These are phyloP conservation scores for Apodemia hepburni DNA, from an alignment of 2,888 invertebrate species.

Conservation along the genomic window DNA sequence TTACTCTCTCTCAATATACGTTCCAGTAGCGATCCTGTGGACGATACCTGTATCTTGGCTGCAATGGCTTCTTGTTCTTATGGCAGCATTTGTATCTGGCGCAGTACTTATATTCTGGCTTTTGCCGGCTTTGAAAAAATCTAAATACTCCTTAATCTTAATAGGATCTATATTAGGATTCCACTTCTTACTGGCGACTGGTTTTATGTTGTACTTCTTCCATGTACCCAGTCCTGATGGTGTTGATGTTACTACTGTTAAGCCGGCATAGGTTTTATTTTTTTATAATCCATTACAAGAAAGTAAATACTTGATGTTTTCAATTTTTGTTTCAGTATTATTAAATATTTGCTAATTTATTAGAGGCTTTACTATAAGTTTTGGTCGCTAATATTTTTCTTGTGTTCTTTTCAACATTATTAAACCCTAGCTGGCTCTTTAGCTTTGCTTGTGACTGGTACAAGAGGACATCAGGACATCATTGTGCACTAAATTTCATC, in stretches of 20 bases:
- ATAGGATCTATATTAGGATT: constrained; percentile 83
- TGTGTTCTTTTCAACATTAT: not conserved
- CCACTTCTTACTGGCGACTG: constrained; percentile 91
- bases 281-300: not conserved
- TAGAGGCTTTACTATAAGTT: too few species aligned
- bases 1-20: constrained; percentile 95
- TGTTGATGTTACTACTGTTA: constrained; percentile 21
- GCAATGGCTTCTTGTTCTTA: constrained; percentile 92
- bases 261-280: constrained; percentile 14
- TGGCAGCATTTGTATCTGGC: constrained; percentile 92
- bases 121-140: constrained; percentile 85
- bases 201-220: constrained; percentile 93
- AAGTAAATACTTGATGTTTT: not conserved
- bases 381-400: too few species aligned
- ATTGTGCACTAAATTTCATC: too few species aligned
- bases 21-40: constrained; percentile 96
- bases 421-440: too few species aligned
- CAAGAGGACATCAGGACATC: too few species aligned
- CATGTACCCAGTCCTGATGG: constrained; percentile 71
- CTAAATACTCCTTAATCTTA: constrained; percentile 71
- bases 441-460: too few species aligned
- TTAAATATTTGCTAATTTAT: too few species aligned
- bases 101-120: constrained; percentile 91
- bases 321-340: not conserved
- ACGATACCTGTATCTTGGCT: constrained; percentile 90